These are phyloP conservation scores for Cosmorhoe ocellata DNA, from an alignment of 2,888 invertebrate species.

Conservation along the genomic window DNA sequence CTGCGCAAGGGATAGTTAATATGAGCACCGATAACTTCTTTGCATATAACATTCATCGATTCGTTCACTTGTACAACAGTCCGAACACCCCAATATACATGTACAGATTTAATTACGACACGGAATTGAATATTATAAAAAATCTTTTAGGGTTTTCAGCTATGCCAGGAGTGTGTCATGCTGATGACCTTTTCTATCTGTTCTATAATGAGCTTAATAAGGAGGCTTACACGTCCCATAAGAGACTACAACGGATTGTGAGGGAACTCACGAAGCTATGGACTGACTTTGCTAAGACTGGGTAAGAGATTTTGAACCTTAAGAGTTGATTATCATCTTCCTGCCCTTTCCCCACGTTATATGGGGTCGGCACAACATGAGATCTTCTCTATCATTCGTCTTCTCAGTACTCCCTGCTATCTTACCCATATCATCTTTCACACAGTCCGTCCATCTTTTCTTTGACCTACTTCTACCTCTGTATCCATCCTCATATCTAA, in stretches of 20 bases:
- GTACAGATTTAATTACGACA: conserved; percentile 57
- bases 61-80: conserved; percentile 46
- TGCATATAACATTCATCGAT: conserved; percentile 50
- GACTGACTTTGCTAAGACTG: conserved; percentile 68
- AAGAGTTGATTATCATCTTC: too few species aligned
- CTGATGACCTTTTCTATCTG: conserved; percentile 75
- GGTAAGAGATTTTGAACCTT: conserved; percentile 39
- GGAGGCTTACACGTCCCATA: conserved; percentile 45
- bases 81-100: conserved; percentile 46
- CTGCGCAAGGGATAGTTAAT: conserved; percentile 41
- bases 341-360: too few species aligned
- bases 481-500: too few species aligned
- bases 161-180: conserved; percentile 67
- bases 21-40: conserved; percentile 52
- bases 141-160: conserved; percentile 33
- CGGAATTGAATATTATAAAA: conserved; percentile 59
- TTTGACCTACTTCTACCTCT: too few species aligned
- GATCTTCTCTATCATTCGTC: too few species aligned
- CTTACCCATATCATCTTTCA: too few species aligned
- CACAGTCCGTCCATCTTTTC: too few species aligned
- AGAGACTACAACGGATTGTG: conserved; percentile 52
- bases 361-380: too few species aligned
- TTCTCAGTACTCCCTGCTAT: too few species aligned
- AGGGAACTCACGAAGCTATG: conserved; percentile 66
- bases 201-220: conserved; percentile 62